Base-by-base conservation (phyloP, 2,113 vertebrate genomes). In the Calidris pugnax region DNA sequence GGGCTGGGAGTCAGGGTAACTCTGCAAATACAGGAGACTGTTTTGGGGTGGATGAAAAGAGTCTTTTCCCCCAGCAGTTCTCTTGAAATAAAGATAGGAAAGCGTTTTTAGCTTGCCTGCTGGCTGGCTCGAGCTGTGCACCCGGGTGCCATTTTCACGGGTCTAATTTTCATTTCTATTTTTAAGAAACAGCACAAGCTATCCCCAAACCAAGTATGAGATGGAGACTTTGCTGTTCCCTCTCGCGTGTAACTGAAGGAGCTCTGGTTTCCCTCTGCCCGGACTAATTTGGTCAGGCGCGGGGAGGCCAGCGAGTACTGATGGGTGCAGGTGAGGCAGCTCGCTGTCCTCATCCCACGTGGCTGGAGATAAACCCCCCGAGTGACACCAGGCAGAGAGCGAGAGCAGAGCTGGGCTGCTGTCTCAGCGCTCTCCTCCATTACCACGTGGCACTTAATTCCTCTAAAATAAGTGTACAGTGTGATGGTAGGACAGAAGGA, bases 21-120 rank as follows among this genome's bases (percentile, higher is more conserved):
- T 56, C 33, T 19, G 48, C 37, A 22, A 21, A 1, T 24, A 7
- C 2, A n/a, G 39, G 35, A 66, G 55, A 22, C 32, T 28, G 0
- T 59, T 89, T 51, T 62, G 68, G 16, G 22, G 28, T 43, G 22
- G 45, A 39, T 73, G 43, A 79, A n/a, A 26, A 64, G 18, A n/a
- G 15, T 17, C 15, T 81, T 71, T 80, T 6, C 12, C 15, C 47
- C 19, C 9, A 7, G 66, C 20, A 62, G 22, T 55, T 64, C 30
- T 47, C 32, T 30, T 43, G 56, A 39, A 32, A 3, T 57, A 23
- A 80, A 8, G n/a, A 12, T 15, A 2, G 0, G 6, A 18, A 57
- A 11, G 20, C 3, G 1, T 33, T 91, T 76, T n/a, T 27, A 20
- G 5, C 28, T 37, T 10, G 56, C 5, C 0, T 0, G 4, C 41